Evolutionary conservation across 2,113 vertebrate species (phyloP).

Genomic region (Bostrychus sinensis): DNA sequence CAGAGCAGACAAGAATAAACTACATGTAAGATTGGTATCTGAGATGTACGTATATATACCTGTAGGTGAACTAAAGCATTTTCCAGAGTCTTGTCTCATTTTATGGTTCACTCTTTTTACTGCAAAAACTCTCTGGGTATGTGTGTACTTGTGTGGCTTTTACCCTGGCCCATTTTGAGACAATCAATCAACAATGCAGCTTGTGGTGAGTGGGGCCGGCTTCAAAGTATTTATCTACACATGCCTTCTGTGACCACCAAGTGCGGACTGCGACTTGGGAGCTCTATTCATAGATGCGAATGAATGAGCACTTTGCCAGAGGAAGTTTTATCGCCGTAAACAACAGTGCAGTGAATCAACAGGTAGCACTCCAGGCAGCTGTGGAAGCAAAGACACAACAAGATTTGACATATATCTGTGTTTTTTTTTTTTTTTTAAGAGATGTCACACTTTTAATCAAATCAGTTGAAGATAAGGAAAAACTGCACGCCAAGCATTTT

Average conservation of each 20-base stretch:
- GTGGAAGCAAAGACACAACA: slow-evolving; percentile 25
- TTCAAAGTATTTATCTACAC: slow-evolving; percentile 79
- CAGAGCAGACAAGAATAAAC: slow-evolving; percentile 78
- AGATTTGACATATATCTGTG: background rate
- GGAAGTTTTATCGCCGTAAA: slow-evolving; percentile 70
- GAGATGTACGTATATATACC: slow-evolving; percentile 67
- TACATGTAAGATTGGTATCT: slow-evolving; percentile 73
- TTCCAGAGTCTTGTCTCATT: slow-evolving; percentile 32
- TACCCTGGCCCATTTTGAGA: slow-evolving; percentile 58
- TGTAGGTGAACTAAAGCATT: slow-evolving; percentile 61
- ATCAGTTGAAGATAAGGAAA: slow-evolving; percentile 7
- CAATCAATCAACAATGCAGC: slow-evolving; percentile 77
- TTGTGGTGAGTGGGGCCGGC: slow-evolving; percentile 63
- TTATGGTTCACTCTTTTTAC: slow-evolving; percentile 5
- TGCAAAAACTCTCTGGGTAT: slow-evolving; percentile 14
- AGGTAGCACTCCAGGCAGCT: slow-evolving; percentile 63
- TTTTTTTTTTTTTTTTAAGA: too few species aligned
- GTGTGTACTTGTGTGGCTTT: slow-evolving; percentile 45
- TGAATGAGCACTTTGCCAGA: slow-evolving; percentile 73
- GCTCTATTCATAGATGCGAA: slow-evolving; percentile 80
- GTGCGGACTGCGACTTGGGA: slow-evolving; percentile 70
- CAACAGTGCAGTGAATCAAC: slow-evolving; percentile 73
- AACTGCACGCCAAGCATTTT: slow-evolving; percentile 51
- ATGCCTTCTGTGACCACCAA: slow-evolving; percentile 76
- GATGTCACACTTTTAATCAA: slow-evolving; percentile 10